These are phyloP conservation scores for Drepanosiphum platanoidis DNA, from an alignment of 2,888 invertebrate genomes.

Conservation along the genomic window DNA sequence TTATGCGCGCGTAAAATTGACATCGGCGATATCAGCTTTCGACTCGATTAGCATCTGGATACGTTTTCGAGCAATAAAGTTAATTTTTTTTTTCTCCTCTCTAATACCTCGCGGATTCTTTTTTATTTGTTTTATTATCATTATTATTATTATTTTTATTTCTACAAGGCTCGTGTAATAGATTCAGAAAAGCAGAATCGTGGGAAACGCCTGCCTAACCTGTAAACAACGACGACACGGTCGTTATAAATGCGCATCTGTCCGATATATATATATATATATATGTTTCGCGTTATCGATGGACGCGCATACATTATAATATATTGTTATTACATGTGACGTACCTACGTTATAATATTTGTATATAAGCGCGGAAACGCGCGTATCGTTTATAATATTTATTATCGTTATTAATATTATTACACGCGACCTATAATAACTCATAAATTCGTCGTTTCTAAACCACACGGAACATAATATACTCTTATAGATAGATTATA, in stretches of 20 bases:
- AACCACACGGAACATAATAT: no score
- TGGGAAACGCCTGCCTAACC: not conserved
- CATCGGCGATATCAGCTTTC: not conserved
- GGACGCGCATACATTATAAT: not conserved
- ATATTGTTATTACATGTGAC: no score
- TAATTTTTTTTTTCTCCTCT: not conserved
- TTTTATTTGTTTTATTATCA: no score
- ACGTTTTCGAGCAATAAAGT: conserved; percentile 4
- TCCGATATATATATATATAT: no score
- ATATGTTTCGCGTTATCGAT: not conserved
- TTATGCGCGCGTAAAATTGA: not conserved
- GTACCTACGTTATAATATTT: not conserved
- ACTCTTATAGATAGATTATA: not conserved
- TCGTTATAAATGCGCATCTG: not conserved
- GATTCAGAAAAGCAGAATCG: not conserved
- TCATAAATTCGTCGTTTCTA: not conserved
- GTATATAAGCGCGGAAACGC: not conserved
- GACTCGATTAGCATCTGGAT: conserved; percentile 14
- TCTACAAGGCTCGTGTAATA: not conserved
- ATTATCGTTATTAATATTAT: no score
- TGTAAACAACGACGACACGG: not conserved
- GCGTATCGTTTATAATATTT: no score
- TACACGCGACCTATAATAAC: not conserved
- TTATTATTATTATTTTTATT: no score
- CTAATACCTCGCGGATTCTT: not conserved